These are phyloP conservation scores for Lithobates sylvaticus DNA, from an alignment of 2,797 vertebrate genomes.

Conservation along the genomic window DNA sequence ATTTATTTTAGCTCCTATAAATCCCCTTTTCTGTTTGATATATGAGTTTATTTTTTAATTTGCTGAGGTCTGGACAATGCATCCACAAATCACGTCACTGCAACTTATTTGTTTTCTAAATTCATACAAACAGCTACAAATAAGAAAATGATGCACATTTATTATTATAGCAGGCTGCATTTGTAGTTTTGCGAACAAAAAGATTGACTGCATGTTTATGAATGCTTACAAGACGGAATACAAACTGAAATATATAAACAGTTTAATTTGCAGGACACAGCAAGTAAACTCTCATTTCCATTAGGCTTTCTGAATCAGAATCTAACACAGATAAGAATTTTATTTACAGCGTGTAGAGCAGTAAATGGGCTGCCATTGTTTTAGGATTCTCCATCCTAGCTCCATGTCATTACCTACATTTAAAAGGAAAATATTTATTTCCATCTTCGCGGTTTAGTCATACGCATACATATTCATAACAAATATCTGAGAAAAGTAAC, in stretches of 20 bases:
- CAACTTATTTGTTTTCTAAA: background rate
- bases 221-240: slow-evolving; percentile 25
- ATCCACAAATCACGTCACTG: background rate
- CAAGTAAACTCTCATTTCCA: slow-evolving; percentile 32
- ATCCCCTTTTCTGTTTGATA: background rate
- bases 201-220: background rate
- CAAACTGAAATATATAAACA: slow-evolving; percentile 29
- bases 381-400: background rate
- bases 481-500: background rate
- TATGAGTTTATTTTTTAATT: background rate
- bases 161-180: background rate
- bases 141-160: slow-evolving; percentile 11
- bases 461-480: slow-evolving; percentile 36
- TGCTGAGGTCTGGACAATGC: background rate
- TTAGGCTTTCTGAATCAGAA: background rate
- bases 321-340: slow-evolving; percentile 16
- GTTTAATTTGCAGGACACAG: slow-evolving; percentile 2
- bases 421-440: slow-evolving; percentile 37
- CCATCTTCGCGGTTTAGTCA: slow-evolving; percentile 9
- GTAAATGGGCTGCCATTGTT: slow-evolving; percentile 24
- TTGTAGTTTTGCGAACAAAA: background rate
- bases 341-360: slow-evolving; percentile 17
- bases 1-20: too few species aligned
- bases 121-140: slow-evolving; percentile 1
- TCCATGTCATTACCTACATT: slow-evolving; percentile 27